Base-by-base conservation (phyloP, 2,113 vertebrate species). In the Hucho hucho region DNA sequence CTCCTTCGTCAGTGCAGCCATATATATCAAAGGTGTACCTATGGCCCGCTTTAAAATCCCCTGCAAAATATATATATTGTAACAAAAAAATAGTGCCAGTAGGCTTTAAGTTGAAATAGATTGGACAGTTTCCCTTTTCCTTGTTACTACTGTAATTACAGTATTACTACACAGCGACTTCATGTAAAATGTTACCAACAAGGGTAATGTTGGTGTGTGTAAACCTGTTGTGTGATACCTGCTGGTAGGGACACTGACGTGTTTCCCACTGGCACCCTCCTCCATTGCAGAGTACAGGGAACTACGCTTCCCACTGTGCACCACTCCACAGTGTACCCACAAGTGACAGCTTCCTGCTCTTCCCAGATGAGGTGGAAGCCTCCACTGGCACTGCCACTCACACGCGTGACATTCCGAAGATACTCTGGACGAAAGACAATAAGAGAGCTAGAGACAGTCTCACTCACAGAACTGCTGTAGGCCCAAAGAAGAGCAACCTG, bases 261-360 rank as follows among this genome's bases (percentile, higher is more conserved):
- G 47, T 79, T 87, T 72, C 78, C 83, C 6, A 68, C 4, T 28
- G 69, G 69, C 0, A 89, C 64, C 4, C 83, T 87, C 2, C 73
- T 63, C 91, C 91, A 93, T 46, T 29, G 25, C 72, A 90, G 25
- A 13, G 3, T 22, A 68, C 86, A 84, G 22, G 79, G 53, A 6
- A 1, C 53, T 1, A 0, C 14, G 4, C 25, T 56, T 79, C 84
- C 82, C 72, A 59, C 13, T 25, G 16, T 9, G 79, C 82, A 91
- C 91, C 91, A 92, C 58, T 92, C 88, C 61, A 92, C 81, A 2
- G 70, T 83, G 37, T 90, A 90, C 18, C 86, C 88, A 81, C 90
- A 92, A 6, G 86, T 84, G 64, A 78, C 73, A 6, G 20, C 49
- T 7, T 76, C 73, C 37, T 70, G 28, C 1, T 66, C 1, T 0